Conservation (phyloP, 2,113 vertebrate species). For the Gulo gulo region DNA sequence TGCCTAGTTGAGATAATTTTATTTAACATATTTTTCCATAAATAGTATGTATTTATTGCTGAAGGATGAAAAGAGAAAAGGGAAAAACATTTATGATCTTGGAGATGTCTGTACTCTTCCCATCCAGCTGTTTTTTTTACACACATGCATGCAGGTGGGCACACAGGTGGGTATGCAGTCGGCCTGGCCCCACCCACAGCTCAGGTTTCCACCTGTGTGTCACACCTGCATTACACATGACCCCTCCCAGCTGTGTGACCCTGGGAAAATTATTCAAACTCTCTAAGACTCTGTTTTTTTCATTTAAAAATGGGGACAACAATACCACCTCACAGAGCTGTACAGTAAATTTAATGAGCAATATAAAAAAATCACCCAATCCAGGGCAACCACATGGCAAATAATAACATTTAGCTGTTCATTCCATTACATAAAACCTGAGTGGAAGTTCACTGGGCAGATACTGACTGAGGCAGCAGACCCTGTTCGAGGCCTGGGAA, state of each 20-base stretch:
- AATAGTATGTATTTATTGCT: fast-evolving
- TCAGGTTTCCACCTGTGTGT: fast-evolving
- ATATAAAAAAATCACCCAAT: fast-evolving
- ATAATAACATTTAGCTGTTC: fast-evolving
- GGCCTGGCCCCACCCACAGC: fast-evolving
- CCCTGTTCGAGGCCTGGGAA: fast-evolving
- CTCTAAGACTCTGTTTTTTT: neutral
- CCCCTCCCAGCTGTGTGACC: neutral
- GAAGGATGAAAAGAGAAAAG: neutral
- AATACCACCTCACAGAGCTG: neutral
- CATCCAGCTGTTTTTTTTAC: too few relatives aligned
- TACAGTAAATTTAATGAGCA: fast-evolving
- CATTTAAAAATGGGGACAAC: neutral
- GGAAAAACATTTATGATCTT: neutral
- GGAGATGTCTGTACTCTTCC: fast-evolving
- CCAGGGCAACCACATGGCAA: fast-evolving
- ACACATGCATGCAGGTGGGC: fast-evolving
- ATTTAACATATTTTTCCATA: neutral
- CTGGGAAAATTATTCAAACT: fast-evolving
- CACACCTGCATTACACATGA: fast-evolving
- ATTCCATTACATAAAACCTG: fast-evolving
- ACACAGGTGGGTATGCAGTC: neutral
- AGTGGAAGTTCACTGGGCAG: fast-evolving
- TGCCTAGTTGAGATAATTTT: neutral
- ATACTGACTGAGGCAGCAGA: fast-evolving